Evolutionary conservation across 2,888 invertebrate species (phyloP).

Genomic region (Chouioia cunea): DNA sequence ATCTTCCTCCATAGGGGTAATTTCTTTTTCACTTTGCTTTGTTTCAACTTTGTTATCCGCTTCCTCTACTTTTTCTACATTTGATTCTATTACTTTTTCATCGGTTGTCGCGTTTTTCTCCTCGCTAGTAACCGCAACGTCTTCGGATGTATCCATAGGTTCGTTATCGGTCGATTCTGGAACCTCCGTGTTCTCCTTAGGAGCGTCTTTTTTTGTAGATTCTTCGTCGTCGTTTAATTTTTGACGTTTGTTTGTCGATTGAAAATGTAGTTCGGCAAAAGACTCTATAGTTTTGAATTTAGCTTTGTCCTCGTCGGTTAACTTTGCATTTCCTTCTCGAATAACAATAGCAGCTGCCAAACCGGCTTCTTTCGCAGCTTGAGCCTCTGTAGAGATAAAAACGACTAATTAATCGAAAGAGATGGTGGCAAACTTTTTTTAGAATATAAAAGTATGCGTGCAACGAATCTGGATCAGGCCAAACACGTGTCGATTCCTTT

Average conservation of each 20-base stretch:
- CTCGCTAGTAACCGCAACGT: slow-evolving; percentile 53
- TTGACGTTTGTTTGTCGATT: slow-evolving; percentile 61
- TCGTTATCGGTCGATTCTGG: slow-evolving; percentile 48
- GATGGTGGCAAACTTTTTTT: slow-evolving; percentile 14
- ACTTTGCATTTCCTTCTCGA: slow-evolving; percentile 83
- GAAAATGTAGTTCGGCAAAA: slow-evolving; percentile 73
- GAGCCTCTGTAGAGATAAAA: slow-evolving; percentile 77
- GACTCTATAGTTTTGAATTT: slow-evolving; percentile 74
- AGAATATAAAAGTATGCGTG: no score
- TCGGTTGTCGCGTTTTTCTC: slow-evolving; percentile 48
- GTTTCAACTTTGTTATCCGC: slow-evolving; percentile 31
- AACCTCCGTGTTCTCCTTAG: slow-evolving; percentile 40
- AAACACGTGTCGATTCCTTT: no score
- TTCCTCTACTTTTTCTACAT: slow-evolving; percentile 31
- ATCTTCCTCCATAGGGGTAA: slow-evolving; percentile 42
- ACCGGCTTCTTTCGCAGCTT: slow-evolving; percentile 84
- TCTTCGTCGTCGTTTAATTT: slow-evolving; percentile 57
- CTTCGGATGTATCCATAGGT: slow-evolving; percentile 63
- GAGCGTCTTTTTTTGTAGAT: slow-evolving; percentile 33
- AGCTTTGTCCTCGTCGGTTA: slow-evolving; percentile 74
- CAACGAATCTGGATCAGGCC: no score
- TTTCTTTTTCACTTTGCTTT: slow-evolving; percentile 41
- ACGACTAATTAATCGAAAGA: not conserved
- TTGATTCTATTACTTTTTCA: slow-evolving; percentile 47
- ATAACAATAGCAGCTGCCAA: slow-evolving; percentile 77